Percentiles rank a stretch among this genome's conserved stretches.
Evolutionary conservation across 1,140 invertebrate species (phyloP).

Genomic region (Pararge aegeria): DNA sequence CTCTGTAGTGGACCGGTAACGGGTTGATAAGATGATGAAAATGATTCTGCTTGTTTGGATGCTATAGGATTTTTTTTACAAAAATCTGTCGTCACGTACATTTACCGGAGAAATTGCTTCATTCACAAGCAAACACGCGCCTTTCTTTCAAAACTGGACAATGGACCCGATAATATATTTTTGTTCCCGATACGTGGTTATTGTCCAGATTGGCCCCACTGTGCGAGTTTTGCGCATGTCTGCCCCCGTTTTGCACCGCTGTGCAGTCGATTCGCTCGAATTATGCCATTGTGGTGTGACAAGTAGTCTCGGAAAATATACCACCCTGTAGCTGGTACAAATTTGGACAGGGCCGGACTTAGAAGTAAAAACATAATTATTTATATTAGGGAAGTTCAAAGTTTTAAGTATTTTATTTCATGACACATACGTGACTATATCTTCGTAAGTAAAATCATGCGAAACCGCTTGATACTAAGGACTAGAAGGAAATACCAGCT

Average conservation of each 20-base stretch:
- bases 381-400: no score
- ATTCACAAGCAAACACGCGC: slow-evolving; percentile 8
- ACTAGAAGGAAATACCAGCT: no score
- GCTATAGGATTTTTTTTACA: no score
- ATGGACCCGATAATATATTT: background rate
- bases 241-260: slow-evolving; percentile 45
- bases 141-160: slow-evolving; percentile 2
- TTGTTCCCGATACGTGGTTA: slow-evolving; percentile 22
- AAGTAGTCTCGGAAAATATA: slow-evolving; percentile 64
- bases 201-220: slow-evolving; percentile 35
- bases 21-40: no score
- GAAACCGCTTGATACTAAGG: no score
- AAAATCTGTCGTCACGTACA: background rate
- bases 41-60: no score
- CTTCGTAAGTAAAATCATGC: no score
- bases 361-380: background rate
- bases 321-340: slow-evolving; percentile 66
- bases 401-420: no score
- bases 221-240: slow-evolving; percentile 49
- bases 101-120: slow-evolving; percentile 1
- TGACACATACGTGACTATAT: no score
- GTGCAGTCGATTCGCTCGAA: slow-evolving; percentile 37
- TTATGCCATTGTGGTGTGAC: slow-evolving; percentile 50
- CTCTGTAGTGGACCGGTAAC: no score
- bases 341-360: slow-evolving; percentile 54